Conservation (phyloP, 2,113 vertebrate genomes). For the Plestiodon gilberti region DNA sequence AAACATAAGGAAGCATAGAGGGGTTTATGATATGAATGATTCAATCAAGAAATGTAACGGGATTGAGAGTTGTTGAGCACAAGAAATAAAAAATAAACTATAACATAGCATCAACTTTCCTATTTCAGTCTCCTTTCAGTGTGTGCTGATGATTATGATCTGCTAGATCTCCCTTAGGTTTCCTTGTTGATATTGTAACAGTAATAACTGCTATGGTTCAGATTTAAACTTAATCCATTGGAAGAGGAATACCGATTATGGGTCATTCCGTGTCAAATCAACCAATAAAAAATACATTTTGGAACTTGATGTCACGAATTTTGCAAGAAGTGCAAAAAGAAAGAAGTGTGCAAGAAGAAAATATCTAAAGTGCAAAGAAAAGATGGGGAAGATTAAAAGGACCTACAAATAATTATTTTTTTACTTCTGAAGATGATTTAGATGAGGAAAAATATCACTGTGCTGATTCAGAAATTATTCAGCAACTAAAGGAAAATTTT, state of each 20-base stretch:
- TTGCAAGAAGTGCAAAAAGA: no score
- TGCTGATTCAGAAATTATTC: no score
- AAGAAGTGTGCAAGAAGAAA: no score
- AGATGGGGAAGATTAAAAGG: no score
- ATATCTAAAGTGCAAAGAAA: no score
- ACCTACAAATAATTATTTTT: no score
- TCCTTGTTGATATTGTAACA: constrained; percentile 58
- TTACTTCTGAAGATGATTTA: no score
- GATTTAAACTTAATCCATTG: constrained; percentile 48
- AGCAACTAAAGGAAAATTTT: no score
- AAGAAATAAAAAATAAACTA: constrained; percentile 47
- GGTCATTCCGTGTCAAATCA: no score
- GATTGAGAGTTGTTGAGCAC: constrained; percentile 38
- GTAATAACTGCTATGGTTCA: constrained; percentile 46
- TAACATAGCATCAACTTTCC: constrained; percentile 1
- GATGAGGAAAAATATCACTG: no score
- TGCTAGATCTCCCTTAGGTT: constrained; percentile 42
- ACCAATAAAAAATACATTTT: no score
- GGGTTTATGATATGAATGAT: background rate
- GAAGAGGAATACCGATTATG: constrained; percentile 48
- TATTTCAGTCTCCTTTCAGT: constrained; percentile 40
- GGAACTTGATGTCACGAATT: no score
- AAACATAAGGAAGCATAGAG: background rate
- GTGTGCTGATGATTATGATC: constrained; percentile 61
- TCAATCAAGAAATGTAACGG: constrained; percentile 56